These are phyloP conservation scores for Geothlypis trichas DNA, from an alignment of 2,113 vertebrate species.

Conservation along the genomic window DNA sequence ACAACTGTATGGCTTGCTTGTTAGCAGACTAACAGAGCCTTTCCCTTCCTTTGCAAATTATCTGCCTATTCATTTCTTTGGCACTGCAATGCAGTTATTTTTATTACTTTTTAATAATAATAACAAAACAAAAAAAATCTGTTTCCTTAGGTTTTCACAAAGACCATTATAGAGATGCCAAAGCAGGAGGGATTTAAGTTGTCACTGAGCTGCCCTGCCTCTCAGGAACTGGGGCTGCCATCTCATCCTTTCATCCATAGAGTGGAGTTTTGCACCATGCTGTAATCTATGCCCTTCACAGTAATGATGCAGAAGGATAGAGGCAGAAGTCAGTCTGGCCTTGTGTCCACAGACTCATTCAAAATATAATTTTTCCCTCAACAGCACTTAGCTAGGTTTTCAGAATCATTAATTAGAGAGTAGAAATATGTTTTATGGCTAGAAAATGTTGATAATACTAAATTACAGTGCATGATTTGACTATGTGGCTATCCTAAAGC, in stretches of 20 bases:
- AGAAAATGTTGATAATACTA: background rate
- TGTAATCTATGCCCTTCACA: background rate
- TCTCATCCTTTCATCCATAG: background rate
- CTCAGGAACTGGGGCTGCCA: background rate
- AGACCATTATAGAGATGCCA: rapidly evolving
- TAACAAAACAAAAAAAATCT: background rate
- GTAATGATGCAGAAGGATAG: background rate
- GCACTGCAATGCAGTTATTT: background rate
- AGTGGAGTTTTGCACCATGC: background rate
- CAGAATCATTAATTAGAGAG: background rate
- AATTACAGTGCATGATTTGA: background rate
- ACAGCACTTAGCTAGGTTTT: background rate
- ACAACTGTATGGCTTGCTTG: background rate
- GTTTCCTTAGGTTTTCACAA: background rate
- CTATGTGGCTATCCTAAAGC: background rate
- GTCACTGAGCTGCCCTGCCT: background rate
- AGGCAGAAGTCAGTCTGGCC: background rate
- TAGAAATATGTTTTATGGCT: background rate
- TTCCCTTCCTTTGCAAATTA: background rate
- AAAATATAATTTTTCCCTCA: background rate
- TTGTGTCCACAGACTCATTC: background rate
- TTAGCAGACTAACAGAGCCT: background rate
- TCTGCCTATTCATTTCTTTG: background rate
- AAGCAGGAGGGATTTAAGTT: background rate
- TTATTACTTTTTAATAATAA: background rate